Evolutionary conservation across 2,888 invertebrate genomes (phyloP), one percentile per base, ranked within the genome.

Genomic region (Emesis castigata): DNA sequence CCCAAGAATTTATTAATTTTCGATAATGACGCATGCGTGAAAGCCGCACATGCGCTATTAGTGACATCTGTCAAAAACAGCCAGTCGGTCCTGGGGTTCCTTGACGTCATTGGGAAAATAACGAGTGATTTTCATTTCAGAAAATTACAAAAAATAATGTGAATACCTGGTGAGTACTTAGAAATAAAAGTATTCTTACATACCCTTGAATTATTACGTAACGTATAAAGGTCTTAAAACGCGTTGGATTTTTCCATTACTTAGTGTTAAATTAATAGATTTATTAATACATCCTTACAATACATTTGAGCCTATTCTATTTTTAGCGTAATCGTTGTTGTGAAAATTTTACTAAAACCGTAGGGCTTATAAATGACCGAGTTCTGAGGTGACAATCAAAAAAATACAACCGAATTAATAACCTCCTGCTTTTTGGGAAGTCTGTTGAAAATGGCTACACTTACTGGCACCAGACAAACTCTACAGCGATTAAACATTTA

Each of bases 1-100:
- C n/a, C n/a, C n/a, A n/a, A n/a, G n/a, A 14, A 22, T 26, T 72
- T 64, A 58, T 11, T 44, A 66, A 65, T 73, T 73, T 29, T 4
- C 34, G 16, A 44, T n/a, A 39, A 66, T 11, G 29, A 85, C 93
- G 93, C 94, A 91, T 91, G 94, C 92, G 90, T 81, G 80, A 18
- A 2, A 11, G 69, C 20, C 74, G 64, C 82, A 79, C 92, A 88
- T 92, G 92, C 92, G 93, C 91, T 73, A 48, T 26, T 31, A 56
- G 61, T 92, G 92, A 92, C 93, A 92, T 85, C 91, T 94, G 94
- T 93, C 94, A 94, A 90, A 92, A 87, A 87, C 91, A 90, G 86
- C 87, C 90, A 89, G 88, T 90, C 87, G 88, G 86, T 20, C 69
- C 22, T 65, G 53, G 83, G 82, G 86, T 87, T 85, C 88, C 87